Evolutionary conservation across 2,797 vertebrate species (phyloP), one percentile per base, ranked within the genome.

Genomic region (Alauda arvensis): DNA sequence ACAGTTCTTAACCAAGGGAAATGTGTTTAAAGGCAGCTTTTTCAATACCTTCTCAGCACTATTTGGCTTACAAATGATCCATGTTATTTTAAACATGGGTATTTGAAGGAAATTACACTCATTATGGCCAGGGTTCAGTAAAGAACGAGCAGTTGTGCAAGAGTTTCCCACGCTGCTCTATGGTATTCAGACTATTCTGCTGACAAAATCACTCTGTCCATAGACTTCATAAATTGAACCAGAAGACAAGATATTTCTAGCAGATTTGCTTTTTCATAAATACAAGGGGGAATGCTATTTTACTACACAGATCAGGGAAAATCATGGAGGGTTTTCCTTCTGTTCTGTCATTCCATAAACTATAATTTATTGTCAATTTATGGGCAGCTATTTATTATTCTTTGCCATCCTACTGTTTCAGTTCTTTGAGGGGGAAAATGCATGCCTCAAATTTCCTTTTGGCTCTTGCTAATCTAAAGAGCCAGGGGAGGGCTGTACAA

Each of bases 71-170:
- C 26, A 92, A 89, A 89, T 80, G 49, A 65, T 86, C 81, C 2
- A 0, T 91, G 43, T 71, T 92, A 84, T 82, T 93, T 95, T 93
- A 89, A 94, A 89, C 83, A 89, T 88, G 66, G 65, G 40, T 83
- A 75, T 91, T 86, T 84, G 92, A 80, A 92, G 89, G 81, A 93
- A 94, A 89, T 94, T 49, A 29, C 12, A 14, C 33, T 86, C 24
- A 12, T 82, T 89, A 77, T 74, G 76, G 51, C 62, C 60, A 34
- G 28, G 68, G 45, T 77, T 92, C 66, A 60, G 46, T 80, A 77
- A 89, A 77, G 66, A 90, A 77, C 8, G 14, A 89, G 33, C 51
- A 75, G 83, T 55, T 84, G 68, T 78, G 72, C 51, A 69, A 40
- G 69, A 51, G 77, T 88, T 85, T 91, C 86, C 75, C 74, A 70